Conservation (phyloP, 2,888 invertebrate species). For the Tipula vernalis region DNA sequence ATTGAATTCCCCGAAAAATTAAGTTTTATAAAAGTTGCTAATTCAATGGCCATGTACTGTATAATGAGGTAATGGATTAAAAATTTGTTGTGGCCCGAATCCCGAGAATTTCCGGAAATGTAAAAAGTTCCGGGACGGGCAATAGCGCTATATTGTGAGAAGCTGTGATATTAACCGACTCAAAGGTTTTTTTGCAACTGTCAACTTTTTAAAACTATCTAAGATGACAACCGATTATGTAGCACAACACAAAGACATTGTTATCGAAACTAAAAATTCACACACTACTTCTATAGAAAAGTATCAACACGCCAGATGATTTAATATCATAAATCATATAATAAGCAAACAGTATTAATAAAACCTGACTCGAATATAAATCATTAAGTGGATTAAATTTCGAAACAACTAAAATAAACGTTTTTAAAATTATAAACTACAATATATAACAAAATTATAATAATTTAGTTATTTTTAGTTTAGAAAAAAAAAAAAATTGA, state of each 20-base stretch:
- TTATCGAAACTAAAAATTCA: not conserved
- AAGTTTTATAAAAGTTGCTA: too few species aligned
- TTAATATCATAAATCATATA: not conserved
- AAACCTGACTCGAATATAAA: not conserved
- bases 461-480: not conserved
- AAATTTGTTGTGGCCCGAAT: too few species aligned
- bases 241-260: not conserved
- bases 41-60: too few species aligned
- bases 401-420: not conserved
- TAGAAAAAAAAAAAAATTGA: not conserved
- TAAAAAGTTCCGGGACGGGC: too few species aligned
- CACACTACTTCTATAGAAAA: not conserved
- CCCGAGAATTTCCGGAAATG: too few species aligned
- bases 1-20: too few species aligned
- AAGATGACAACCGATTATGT: too few species aligned
- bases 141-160: too few species aligned
- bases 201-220: too few species aligned
- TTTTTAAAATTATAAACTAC: not conserved
- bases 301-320: not conserved
- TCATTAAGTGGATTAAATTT: not conserved
- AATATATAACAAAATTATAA: not conserved
- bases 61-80: too few species aligned
- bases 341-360: not conserved
- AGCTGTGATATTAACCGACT: too few species aligned
- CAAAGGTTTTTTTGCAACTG: too few species aligned